These are phyloP conservation scores for Oscheius onirici DNA, from an alignment of 2,888 invertebrate genomes.

Conservation along the genomic window DNA sequence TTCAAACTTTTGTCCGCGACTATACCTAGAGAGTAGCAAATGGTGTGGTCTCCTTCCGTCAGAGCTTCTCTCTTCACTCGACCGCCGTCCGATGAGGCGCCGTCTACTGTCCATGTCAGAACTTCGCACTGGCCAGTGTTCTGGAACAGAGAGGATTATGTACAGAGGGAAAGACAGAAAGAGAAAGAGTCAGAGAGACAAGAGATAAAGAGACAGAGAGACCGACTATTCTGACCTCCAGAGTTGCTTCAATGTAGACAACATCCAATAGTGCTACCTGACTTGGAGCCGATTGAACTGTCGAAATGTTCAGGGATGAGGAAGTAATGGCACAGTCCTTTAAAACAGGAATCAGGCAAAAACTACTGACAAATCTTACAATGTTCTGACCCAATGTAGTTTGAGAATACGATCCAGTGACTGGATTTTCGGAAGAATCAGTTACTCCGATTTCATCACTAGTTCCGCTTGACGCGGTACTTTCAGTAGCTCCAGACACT, in stretches of 20 bases:
- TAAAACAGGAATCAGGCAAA: background rate
- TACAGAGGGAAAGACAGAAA: too few relatives aligned
- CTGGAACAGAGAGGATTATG: background rate
- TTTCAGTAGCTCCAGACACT: too few relatives aligned
- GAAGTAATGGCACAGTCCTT: constrained; percentile 3
- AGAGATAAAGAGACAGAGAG: background rate
- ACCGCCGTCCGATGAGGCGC: background rate
- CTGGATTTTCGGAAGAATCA: background rate
- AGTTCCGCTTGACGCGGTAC: too few relatives aligned
- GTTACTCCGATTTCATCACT: too few relatives aligned
- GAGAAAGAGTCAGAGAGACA: background rate
- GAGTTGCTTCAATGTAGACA: background rate
- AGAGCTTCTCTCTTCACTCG: background rate
- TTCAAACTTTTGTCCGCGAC: background rate
- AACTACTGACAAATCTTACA: background rate
- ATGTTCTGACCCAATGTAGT: background rate
- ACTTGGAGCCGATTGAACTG: background rate
- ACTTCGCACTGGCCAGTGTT: constrained; percentile 5
- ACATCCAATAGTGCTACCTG: background rate
- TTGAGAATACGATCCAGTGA: background rate
- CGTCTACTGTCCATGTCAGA: constrained; percentile 8
- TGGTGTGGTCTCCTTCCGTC: constrained; percentile 5
- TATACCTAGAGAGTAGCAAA: background rate
- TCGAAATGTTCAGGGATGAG: constrained; percentile 5
- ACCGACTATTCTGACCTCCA: background rate